Evolutionary conservation across 2,888 invertebrate genomes (phyloP).

Genomic region (Iselma pallidipennis): DNA sequence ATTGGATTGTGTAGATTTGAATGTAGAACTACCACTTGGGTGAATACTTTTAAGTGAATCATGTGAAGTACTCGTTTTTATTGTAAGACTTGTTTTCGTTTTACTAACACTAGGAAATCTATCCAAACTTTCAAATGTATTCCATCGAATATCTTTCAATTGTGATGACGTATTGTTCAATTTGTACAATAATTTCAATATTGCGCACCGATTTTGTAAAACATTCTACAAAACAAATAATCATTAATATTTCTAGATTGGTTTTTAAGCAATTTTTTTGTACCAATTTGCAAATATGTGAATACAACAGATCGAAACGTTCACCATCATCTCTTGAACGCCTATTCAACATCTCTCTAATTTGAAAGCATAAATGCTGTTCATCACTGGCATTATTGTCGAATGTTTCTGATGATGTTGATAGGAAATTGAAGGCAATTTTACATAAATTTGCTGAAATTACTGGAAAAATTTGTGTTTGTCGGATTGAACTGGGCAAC

Average conservation of each 20-base stretch:
- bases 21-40: constrained; percentile 31
- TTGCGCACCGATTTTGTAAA: constrained; percentile 44
- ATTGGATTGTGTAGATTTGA: constrained; percentile 19
- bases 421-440: constrained; percentile 41
- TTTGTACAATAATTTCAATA: constrained; percentile 45
- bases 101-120: constrained; percentile 31
- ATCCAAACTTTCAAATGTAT: constrained; percentile 37
- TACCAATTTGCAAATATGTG: constrained; percentile 49
- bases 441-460: constrained; percentile 41
- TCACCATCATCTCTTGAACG: constrained; percentile 42
- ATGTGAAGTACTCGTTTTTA: constrained; percentile 40
- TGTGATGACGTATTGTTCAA: constrained; percentile 30
- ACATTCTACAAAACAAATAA: constrained; percentile 38
- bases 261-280: too few species aligned
- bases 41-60: constrained; percentile 42
- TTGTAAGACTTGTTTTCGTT: constrained; percentile 32
- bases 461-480: constrained; percentile 32
- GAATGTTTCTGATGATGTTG: constrained; percentile 26
- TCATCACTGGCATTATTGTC: constrained; percentile 39
- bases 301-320: constrained; percentile 48
- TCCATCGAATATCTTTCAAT: constrained; percentile 27
- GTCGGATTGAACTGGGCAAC: too few species aligned
- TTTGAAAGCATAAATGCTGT: constrained; percentile 42
- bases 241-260: too few species aligned
- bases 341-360: constrained; percentile 36